Percentiles rank a stretch among this genome's conserved stretches.
phyloP scores from a whole-genome alignment of 2,888 invertebrate genomes.

The Anthrax anthrax region DNA sequence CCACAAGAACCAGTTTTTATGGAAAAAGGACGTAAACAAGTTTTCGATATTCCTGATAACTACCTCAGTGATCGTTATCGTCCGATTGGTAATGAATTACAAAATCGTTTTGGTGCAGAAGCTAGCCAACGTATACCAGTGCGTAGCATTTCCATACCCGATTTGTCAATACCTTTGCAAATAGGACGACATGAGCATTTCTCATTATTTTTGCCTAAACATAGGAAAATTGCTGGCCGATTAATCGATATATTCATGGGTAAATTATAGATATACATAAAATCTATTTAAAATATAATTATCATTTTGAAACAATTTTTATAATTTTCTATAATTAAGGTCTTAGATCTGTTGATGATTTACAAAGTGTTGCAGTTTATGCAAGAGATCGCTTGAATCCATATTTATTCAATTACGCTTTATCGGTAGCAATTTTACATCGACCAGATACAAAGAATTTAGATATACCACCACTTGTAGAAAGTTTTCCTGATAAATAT shows the following conservation, averaged over 20 bases:
- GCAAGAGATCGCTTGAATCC: constrained; percentile 57
- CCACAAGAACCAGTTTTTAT: constrained; percentile 58
- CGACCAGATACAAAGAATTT: constrained; percentile 41
- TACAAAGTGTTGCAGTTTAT: constrained; percentile 47
- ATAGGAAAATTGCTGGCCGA: constrained; percentile 44
- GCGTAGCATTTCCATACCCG: constrained; percentile 44
- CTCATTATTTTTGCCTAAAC: constrained; percentile 49
- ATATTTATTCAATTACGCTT: constrained; percentile 58
- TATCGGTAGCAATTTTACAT: constrained; percentile 57
- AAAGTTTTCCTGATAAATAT: constrained; percentile 47
- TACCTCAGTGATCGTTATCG: constrained; percentile 39
- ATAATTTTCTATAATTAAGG: constrained; percentile 26
- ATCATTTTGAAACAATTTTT: background rate
- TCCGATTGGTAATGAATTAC: constrained; percentile 32
- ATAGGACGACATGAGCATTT: constrained; percentile 46
- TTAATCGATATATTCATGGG: constrained; percentile 51
- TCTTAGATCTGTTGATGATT: constrained; percentile 52
- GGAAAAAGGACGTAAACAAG: constrained; percentile 45
- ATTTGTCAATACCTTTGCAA: constrained; percentile 41
- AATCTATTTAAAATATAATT: background rate
- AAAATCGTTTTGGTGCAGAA: constrained; percentile 40
- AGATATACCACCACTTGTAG: constrained; percentile 41
- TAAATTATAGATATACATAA: constrained; percentile 17
- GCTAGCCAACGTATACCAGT: constrained; percentile 36
- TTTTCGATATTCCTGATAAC: constrained; percentile 43